A percentile compares a stretch with the other conserved stretches of the same genome.
Evolutionary conservation across 92 coral and sea anemone genomes (phyloP).

Genomic region (Montipora capitata): DNA sequence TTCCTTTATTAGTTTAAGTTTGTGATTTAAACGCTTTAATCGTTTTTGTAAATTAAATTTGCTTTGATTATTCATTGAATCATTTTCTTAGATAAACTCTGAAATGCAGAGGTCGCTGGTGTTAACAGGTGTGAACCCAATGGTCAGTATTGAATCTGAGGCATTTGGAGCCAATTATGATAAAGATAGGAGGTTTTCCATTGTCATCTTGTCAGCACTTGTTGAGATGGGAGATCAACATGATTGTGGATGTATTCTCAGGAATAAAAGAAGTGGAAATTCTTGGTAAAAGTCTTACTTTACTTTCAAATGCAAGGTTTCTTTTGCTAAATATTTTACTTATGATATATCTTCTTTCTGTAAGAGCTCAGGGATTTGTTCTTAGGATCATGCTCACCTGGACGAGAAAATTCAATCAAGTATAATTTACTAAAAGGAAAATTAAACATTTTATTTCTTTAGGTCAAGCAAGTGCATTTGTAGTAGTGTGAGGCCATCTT

Average conservation of each 20-base stretch:
- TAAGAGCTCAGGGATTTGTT: too few species aligned
- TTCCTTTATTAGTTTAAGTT: too few species aligned
- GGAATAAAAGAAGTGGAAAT: background rate
- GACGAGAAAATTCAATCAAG: too few species aligned
- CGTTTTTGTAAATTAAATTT: background rate
- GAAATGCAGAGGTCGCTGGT: slow-evolving; percentile 68
- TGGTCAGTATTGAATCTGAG: slow-evolving; percentile 43
- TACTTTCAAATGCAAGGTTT: too few species aligned
- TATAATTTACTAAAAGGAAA: too few species aligned
- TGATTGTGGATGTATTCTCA: slow-evolving; percentile 39
- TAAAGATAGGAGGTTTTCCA: slow-evolving; percentile 24
- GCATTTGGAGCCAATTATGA: slow-evolving; percentile 22
- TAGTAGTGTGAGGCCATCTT: slow-evolving; percentile 4
- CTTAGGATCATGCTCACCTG: too few species aligned
- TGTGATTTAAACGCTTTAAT: too few species aligned
- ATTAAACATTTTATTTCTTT: background rate
- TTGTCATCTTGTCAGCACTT: slow-evolving; percentile 36
- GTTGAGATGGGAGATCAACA: slow-evolving; percentile 67
- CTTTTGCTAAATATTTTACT: too few species aligned
- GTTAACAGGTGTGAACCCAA: slow-evolving; percentile 65
- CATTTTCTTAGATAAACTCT: slow-evolving; percentile 47
- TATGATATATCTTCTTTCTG: too few species aligned
- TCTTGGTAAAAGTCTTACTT: background rate
- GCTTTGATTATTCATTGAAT: background rate
- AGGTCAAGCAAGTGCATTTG: slow-evolving; percentile 33